These are phyloP conservation scores for Lindbergichthys nudifrons DNA, from an alignment of 2,797 vertebrate genomes.

Conservation along the genomic window DNA sequence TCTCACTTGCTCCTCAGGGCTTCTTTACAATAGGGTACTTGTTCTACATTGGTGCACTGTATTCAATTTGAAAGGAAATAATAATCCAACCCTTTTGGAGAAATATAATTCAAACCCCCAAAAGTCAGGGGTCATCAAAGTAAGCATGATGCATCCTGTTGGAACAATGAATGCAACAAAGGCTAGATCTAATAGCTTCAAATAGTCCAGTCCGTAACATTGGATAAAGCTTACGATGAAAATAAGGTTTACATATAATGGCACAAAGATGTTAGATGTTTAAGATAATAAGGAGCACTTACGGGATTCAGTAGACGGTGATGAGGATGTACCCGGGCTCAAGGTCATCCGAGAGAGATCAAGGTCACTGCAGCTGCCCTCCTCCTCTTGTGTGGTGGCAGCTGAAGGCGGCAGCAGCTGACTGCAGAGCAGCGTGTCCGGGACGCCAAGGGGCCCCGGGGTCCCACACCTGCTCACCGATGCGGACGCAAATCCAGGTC, in stretches of 20 bases:
- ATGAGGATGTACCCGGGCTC: conserved; percentile 94
- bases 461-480: conserved; percentile 76
- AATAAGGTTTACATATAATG: not conserved
- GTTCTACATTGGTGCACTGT: not conserved
- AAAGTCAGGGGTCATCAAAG: not conserved
- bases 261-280: not conserved
- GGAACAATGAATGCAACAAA: not conserved
- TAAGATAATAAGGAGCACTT: conserved; percentile 63
- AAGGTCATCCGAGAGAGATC: conserved; percentile 97
- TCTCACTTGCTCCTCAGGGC: no score
- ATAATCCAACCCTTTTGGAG: not conserved
- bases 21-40: no score
- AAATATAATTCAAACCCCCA: not conserved
- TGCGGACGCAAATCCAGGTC: conserved; percentile 49
- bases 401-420: conserved; percentile 87
- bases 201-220: not conserved
- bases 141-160: not conserved
- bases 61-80: not conserved
- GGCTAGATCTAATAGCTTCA: not conserved
- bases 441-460: conserved; percentile 65
- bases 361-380: conserved; percentile 93
- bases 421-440: conserved; percentile 89
- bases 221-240: not conserved
- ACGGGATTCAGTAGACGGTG: conserved; percentile 95
- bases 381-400: conserved; percentile 89